Evolutionary conservation across 2,113 vertebrate genomes (phyloP).

Genomic region (Mystacornis crossleyi): DNA sequence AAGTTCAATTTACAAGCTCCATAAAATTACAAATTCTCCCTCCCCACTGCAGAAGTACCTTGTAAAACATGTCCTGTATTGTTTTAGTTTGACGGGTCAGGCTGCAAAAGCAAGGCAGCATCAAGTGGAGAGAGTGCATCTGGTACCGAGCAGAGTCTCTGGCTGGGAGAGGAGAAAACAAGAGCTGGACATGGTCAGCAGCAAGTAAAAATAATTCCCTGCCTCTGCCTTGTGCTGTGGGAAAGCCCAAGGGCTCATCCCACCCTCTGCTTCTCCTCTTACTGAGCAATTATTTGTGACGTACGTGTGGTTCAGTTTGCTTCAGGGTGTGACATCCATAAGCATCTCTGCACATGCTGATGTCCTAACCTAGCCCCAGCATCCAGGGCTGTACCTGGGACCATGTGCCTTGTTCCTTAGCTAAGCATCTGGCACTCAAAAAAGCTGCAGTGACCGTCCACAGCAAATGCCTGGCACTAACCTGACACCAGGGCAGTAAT

Average conservation of each 20-base stretch:
- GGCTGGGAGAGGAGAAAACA: neutral
- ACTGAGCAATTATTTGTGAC: neutral
- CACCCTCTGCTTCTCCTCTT: neutral
- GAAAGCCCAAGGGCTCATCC: neutral
- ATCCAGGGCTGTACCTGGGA: neutral
- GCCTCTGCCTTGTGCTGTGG: neutral
- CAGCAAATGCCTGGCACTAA: neutral
- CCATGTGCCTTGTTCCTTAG: neutral
- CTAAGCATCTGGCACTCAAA: neutral
- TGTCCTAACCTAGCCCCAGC: neutral
- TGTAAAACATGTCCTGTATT: constrained; percentile 48
- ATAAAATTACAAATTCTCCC: constrained; percentile 60
- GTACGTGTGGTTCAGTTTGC: neutral
- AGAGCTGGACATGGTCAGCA: neutral
- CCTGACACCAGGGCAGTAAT: neutral
- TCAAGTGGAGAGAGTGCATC: neutral
- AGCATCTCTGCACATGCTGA: neutral
- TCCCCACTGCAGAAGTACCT: constrained; percentile 17
- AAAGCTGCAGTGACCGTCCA: neutral
- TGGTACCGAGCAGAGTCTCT: neutral
- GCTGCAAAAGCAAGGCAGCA: constrained; percentile 17
- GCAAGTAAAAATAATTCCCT: neutral
- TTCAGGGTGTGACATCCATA: neutral
- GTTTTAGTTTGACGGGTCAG: constrained; percentile 7
- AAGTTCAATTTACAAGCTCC: constrained; percentile 62